Base-by-base conservation (phyloP, 1,140 invertebrate genomes). In the Aethina tumida region DNA sequence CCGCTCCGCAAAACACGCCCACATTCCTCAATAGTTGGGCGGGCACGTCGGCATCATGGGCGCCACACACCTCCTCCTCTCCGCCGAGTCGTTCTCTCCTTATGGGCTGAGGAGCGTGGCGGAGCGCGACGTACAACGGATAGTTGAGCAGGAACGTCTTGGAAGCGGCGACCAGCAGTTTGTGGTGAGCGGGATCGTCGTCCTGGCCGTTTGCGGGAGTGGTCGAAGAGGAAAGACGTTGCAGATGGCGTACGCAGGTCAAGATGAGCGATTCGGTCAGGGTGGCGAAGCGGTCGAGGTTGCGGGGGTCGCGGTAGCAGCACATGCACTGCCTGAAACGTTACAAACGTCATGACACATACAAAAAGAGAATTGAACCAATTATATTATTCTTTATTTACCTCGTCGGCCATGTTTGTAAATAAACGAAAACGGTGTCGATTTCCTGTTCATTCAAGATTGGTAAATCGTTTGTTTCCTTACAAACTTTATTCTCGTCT, bases 1-100 rank as follows among this genome's bases (percentile, higher is more conserved):
- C 87, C 43, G 77, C 76, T 65, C 92, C 86, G 65, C 87, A 94
- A 66, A 94, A 94, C 47, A 88, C 74, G 52, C 81, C 87, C 9
- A 94, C 87, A 66, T 93, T 92, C 34, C 87, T 73, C 27, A 94
- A 70, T 22, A 95, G 66, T 60, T 86, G 87, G 31, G 88, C 77
- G 22, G 90, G 89, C 56, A 93, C 85, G 63, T 95, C 90, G 32
- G 86, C 81, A 65, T 95, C 91, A 65, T 92, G 80, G 19, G 92
- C 70, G 67, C 94, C 91, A 68, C 89, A 93, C 63, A 53, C 73
- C 76, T 50, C 78, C 74, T 42, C 81, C 79, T 63, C 88, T 84
- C 55, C 83, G 78, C 33, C 79, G 75, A 24, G 78, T 77, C 4
- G 87, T 62, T 54, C 87, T 84, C 63, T 86, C 83, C 22, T 84